Evolutionary conservation across 2,113 vertebrate species (phyloP), one percentile per base, ranked within the genome.

Genomic region (Carassius auratus): DNA sequence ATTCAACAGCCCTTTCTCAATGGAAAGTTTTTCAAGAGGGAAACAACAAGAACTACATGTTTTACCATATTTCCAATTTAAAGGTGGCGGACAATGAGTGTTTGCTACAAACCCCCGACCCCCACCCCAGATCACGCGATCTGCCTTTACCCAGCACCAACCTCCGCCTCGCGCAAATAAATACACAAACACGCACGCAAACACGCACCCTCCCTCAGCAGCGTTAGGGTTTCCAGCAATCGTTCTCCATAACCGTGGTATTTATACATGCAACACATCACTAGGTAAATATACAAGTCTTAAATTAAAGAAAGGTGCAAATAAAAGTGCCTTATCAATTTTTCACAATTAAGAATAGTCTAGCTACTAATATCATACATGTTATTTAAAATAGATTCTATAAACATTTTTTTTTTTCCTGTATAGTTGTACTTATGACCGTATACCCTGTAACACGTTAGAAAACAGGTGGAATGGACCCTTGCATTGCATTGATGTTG

Each of bases 391-490:
- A 98, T 97, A 96, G 95, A 99, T 97, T 99, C 98, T 97, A 99
- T 98, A 98, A 98, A 99, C 97, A 98, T 98, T 48, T 12, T 96
- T 84, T 96, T 84, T 84, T 97, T 98, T 96, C 96, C 98, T 42
- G 97, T 98, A 98, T 98, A 97, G 93, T 95, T 97, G 97, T 98
- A 97, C 98, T 98, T 97, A 98, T 99, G 97, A 98, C 96, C 96
- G 96, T 97, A 97, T 99, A 99, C 98, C 98, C 98, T 99, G 98
- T 99, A 99, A 97, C 97, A 98, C 96, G 97, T 98, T 97, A 98
- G 97, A 98, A 98, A 98, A 97, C 97, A 97, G 97, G 97, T 97
- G 97, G 96, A 97, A 97, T 97, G 97, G 96, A 97, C 95, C 95
- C 96, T 94, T 93, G 93, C 90, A 80, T 92, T 92, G 93, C 93